These are phyloP conservation scores for Leucophora obtusa DNA, from an alignment of 2,888 invertebrate species.

Conservation along the genomic window DNA sequence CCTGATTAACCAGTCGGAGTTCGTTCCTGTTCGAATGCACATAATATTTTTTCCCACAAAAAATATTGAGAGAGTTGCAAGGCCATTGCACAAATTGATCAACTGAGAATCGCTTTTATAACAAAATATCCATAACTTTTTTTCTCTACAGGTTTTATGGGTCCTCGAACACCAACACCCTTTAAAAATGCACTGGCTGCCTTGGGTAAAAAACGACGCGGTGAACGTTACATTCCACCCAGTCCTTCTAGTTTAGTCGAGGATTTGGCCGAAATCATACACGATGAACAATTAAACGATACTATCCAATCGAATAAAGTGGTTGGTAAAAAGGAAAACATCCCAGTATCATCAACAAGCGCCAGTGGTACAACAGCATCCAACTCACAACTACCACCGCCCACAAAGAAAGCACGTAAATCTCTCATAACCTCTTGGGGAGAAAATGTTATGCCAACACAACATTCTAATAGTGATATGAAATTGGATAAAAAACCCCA, in stretches of 20 bases:
- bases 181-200: conserved; percentile 95
- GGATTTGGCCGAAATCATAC: conserved; percentile 92
- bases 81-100: too few relatives aligned
- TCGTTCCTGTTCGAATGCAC: too few relatives aligned
- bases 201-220: conserved; percentile 87
- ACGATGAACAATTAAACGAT: conserved; percentile 85
- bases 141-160: conserved; percentile 73
- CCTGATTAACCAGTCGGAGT: too few relatives aligned
- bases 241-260: conserved; percentile 89
- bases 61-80: too few relatives aligned
- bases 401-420: conserved; percentile 88
- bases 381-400: conserved; percentile 82
- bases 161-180: conserved; percentile 92
- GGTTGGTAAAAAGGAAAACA: conserved; percentile 63
- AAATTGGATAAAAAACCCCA: conserved; percentile 81
- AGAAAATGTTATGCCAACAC: conserved; percentile 78
- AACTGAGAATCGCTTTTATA: too few relatives aligned
- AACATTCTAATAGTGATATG: conserved; percentile 52
- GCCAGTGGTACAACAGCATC: conserved; percentile 23
- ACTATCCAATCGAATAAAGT: conserved; percentile 74
- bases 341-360: conserved; percentile 51
- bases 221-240: conserved; percentile 81
- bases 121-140: too few relatives aligned
- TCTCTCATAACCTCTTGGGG: conserved; percentile 87
- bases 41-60: too few relatives aligned